Conservation (phyloP, 1,140 invertebrate species). For the Drosophila carrolli region DNA sequence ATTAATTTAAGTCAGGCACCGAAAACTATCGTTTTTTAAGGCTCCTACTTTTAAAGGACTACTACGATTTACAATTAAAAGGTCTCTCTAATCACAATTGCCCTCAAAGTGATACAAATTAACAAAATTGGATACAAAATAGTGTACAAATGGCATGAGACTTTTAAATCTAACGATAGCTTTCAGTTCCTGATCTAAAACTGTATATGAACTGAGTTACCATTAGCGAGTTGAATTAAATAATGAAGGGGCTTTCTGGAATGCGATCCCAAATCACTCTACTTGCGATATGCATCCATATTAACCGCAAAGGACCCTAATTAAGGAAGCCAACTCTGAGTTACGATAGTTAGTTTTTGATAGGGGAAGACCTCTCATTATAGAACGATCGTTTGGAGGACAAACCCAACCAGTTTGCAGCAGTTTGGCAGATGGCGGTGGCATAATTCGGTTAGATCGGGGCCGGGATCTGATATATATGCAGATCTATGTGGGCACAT, state of each 20-base stretch:
- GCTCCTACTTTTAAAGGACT: too few species aligned
- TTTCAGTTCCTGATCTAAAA: too few species aligned
- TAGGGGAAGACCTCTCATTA: background rate
- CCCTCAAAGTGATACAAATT: too few species aligned
- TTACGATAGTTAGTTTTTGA: background rate
- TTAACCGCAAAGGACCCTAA: background rate
- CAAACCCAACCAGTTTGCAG: constrained; percentile 19
- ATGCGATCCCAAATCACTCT: background rate
- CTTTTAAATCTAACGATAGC: too few species aligned
- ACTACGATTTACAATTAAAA: too few species aligned
- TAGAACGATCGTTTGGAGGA: constrained; percentile 5
- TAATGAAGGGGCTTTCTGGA: background rate
- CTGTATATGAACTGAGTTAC: background rate
- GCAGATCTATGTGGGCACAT: background rate
- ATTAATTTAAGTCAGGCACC: too few species aligned
- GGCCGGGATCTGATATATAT: constrained; percentile 7
- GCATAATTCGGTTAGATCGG: constrained; percentile 32
- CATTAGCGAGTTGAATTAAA: background rate
- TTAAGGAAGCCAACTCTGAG: background rate
- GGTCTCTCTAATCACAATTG: too few species aligned
- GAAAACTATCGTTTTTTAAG: too few species aligned
- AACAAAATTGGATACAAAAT: too few species aligned
- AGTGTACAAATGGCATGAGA: too few species aligned
- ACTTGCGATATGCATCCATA: background rate
- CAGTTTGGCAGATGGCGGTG: constrained; percentile 20